Base-by-base conservation (phyloP, 1,140 invertebrate species). In the Drosophila teissieri region DNA sequence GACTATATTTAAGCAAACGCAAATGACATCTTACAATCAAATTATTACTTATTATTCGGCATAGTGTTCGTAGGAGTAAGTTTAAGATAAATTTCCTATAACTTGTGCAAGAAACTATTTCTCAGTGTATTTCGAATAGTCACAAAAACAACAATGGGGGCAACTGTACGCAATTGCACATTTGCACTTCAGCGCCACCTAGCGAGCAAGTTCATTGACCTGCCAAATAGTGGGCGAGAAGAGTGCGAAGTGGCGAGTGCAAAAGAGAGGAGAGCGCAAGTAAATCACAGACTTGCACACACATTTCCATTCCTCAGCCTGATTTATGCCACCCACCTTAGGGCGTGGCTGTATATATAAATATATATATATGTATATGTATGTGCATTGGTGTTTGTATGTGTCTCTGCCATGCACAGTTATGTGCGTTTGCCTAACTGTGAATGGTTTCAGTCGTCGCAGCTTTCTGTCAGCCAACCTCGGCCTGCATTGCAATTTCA, bases 151-250 rank as follows among this genome's bases (percentile, higher is more conserved):
- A 68, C 60, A 76, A 65, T 70, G 57, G 53, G 74, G 53, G 63
- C 55, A 86, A 85, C 82, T 88, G 82, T 88, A 85, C 82, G 56
- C 61, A 81, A 82, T 82, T 85, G 82, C 78, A 85, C 74, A 74
- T 76, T 82, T 85, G 75, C 82, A 82, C 83, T 88, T 82, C 76
- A 80, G 79, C 82, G 83, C 84, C 84, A 88, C 72, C 83, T 82
- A 88, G 75, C 67, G 65, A 37, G 60, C 79, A 83, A 89, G 83
- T 88, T 88, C 83, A 88, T 83, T 89, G 83, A 88, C 83, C 83
- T 63, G 79, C 84, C 64, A 65, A 68, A 68, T 45, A 24, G 60
- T 49, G 45, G 64, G 37, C 39, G 31, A 27, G 36, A 67, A 72
- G 57, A 42, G 57, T 34, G 63, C n/a, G 40, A 45, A 36, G 17